Base-by-base conservation (phyloP, 2,888 invertebrate species). In the Catocala fraxini region DNA sequence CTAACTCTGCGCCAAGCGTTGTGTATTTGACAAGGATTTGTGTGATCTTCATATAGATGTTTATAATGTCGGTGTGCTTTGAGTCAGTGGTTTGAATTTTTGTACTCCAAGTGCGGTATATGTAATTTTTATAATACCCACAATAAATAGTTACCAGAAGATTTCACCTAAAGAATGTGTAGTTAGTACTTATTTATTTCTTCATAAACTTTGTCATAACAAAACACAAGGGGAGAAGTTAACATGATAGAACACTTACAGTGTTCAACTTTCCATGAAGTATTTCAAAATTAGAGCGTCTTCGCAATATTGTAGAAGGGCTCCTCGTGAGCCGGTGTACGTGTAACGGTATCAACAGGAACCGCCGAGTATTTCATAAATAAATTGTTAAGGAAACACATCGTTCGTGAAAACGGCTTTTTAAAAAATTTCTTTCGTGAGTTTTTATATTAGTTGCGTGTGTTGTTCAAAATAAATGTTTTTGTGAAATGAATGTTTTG, bases 401-500 rank as follows among this genome's bases (percentile, higher is more conserved):
- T 45, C 45, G n/a, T 45, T 45, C 45, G 12, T 45, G 45, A 12
- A n/a, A 12, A 45, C n/a, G 45, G 45, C 45, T 45, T 45, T 45
- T 45, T 45, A 45, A 13, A 45, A 6, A 45, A 45, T 45, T 45
- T 45, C 6, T 13, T 5, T 13, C 45, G 45, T 12, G 12, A 45
- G 45, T 13, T 45, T 45, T n/a, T 45, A 45, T 12, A 4, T 45
- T 45, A 45, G 45, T 42, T 11, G 10, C 45, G 35, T 13, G 6
- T 6, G 42, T 12, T n/a, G 11, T 45, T n/a, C 6, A n/a, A 12
- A 12, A 4, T 6, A 12, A 6, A 5, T 12, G 11, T 45, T n/a
- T 45, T 45, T 45, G 45, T 12, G 12, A 6, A 5, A 45, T 7
- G 5, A 2, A 45, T 45, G 42, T 45, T 45, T 45, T n/a, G 3